Conservation (phyloP, 2,113 vertebrate species). For the Penelope pileata region DNA sequence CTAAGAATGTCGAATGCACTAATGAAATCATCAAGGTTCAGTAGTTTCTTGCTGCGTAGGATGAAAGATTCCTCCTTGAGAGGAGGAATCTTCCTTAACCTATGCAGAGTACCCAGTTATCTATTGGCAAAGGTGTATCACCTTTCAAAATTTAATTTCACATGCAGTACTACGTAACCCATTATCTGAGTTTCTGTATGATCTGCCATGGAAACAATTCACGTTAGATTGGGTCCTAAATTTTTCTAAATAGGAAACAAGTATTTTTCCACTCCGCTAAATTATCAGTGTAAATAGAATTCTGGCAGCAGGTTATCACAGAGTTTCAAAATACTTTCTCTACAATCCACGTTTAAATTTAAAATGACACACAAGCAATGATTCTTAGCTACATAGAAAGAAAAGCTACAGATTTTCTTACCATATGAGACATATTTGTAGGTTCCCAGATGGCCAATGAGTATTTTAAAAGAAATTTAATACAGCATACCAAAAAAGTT, state of each 20-base stretch:
- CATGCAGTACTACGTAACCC: neutral
- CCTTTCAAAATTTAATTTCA: slow-evolving; percentile 21
- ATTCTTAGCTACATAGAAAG: neutral
- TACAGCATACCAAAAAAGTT: neutral
- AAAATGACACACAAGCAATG: neutral
- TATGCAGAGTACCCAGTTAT: slow-evolving; percentile 14
- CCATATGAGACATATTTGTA: neutral
- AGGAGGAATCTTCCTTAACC: no score
- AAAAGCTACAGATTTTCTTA: neutral
- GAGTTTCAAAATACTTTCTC: slow-evolving; percentile 15
- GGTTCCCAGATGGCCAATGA: neutral
- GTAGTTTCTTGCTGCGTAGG: neutral
- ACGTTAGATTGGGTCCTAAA: neutral
- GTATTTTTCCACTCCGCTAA: neutral
- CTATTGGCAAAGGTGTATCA: neutral
- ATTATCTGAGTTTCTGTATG: neutral
- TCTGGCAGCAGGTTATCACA: slow-evolving; percentile 1
- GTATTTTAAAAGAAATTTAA: slow-evolving; percentile 5
- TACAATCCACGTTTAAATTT: neutral
- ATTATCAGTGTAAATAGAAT: neutral
- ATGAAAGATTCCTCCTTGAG: neutral
- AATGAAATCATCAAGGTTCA: slow-evolving; percentile 29
- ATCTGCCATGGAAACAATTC: neutral
- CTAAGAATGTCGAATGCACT: neutral
- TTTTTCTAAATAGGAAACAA: slow-evolving; percentile 15